Conservation (phyloP, 2,113 vertebrate species). For the Chitala chitala region DNA sequence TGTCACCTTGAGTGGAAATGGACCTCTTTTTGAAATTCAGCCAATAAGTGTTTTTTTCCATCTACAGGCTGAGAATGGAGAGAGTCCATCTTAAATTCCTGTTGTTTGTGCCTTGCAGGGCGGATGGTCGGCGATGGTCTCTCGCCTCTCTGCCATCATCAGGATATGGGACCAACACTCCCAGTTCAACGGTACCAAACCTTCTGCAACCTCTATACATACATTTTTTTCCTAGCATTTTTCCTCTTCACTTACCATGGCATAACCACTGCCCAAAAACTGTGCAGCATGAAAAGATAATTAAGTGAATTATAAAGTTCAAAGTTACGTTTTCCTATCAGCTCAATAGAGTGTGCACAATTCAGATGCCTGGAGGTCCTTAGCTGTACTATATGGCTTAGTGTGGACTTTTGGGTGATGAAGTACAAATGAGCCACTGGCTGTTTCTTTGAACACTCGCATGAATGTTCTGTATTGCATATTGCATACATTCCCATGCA, state of each 20-base stretch:
- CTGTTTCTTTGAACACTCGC: too few species aligned
- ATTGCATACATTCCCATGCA: too few species aligned
- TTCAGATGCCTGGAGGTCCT: too few species aligned
- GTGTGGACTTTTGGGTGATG: too few species aligned
- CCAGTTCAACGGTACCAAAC: constrained; percentile 77
- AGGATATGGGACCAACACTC: constrained; percentile 92
- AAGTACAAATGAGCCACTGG: too few species aligned
- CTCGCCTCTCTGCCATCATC: constrained; percentile 87
- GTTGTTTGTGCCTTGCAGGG: constrained; percentile 52
- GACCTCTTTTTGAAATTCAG: background rate
- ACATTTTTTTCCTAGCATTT: background rate
- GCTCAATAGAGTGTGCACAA: too few species aligned
- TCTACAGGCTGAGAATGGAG: background rate
- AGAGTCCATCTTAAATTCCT: background rate
- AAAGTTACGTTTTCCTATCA: too few species aligned
- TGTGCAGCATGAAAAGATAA: too few species aligned
- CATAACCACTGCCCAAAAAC: background rate
- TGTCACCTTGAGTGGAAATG: background rate
- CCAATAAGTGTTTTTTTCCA: background rate
- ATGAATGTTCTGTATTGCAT: too few species aligned
- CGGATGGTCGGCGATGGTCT: constrained; percentile 88
- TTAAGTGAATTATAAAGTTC: too few species aligned
- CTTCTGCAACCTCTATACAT: background rate
- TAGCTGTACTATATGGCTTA: too few species aligned
- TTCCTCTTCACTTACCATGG: background rate